Evolutionary conservation across 1,140 invertebrate species (phyloP), one percentile per base, ranked within the genome.

Genomic region (Saccostrea glomerata): DNA sequence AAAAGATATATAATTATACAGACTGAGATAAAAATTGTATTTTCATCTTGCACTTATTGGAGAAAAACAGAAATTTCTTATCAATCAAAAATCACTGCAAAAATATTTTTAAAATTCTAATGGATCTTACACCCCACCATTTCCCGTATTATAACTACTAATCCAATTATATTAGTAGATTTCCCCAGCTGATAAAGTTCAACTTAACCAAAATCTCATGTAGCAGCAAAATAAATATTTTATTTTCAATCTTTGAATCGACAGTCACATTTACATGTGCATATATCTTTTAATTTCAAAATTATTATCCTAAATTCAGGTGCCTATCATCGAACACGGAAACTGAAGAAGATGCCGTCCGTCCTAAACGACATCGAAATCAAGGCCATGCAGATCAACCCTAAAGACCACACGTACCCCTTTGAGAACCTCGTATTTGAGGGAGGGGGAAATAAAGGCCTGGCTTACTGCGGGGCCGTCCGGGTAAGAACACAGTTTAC

Each of bases 401-500:
- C 89, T 1, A 63, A n/a, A 17, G 77, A 91, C 12, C 91, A 91
- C 86, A n/a, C 82, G 9, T 93, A 88, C 87, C 90, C 87, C 5
- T 93, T 93, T 85, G 92, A 93, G 83, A 93, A 93, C 58, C 86
- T 93, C n/a, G 89, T 93, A 0, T 92, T 93, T 84, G 92, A 93
- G 87, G 92, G 92, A 2, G 92, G 92, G 11, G 92, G 92, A 13
- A 93, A 92, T 77, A 92, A 92, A 73, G 92, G 90, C 0, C 60
- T 91, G 40, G 90, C 92, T 0, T 92, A 92, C 56, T 91, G 90
- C 58, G 92, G 92, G 9, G 91, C 90, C 73, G 77, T 92, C 0
- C 55, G 77, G 87, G 89, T 90, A 87, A 77, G 86, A 4, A 17
- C 9, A 47, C 9, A 47, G 1, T 47, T 47, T 47, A 36, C 30